Evolutionary conservation across 1,140 invertebrate genomes (phyloP).

Genomic region (Sinonovacula constricta): DNA sequence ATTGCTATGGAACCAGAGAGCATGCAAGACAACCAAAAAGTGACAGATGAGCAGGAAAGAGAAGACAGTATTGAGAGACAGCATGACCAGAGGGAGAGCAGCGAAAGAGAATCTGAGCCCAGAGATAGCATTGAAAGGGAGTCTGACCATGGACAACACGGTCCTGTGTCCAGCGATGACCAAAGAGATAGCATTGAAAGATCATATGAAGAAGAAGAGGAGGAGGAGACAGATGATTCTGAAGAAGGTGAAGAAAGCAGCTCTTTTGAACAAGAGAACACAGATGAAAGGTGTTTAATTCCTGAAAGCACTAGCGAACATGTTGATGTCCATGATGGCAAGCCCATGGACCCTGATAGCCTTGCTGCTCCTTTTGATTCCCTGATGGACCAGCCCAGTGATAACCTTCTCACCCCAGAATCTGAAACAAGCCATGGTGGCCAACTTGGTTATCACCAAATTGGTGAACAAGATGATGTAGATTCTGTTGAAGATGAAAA

Average conservation of each 20-base stretch:
- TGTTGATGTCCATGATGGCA: slow-evolving; percentile 54
- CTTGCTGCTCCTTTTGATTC: slow-evolving; percentile 7
- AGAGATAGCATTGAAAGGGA: slow-evolving; percentile 22
- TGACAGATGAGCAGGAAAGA: slow-evolving; percentile 10
- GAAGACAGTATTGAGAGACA: not conserved
- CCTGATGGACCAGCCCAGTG: slow-evolving; percentile 26
- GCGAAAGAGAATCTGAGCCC: not conserved
- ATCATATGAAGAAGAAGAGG: slow-evolving; percentile 46
- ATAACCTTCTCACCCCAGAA: slow-evolving; percentile 43
- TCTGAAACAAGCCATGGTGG: slow-evolving; percentile 43
- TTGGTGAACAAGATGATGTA: slow-evolving; percentile 49
- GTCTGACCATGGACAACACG: not conserved
- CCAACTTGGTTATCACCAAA: slow-evolving; percentile 47
- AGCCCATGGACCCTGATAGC: slow-evolving; percentile 20
- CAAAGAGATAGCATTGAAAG: slow-evolving; percentile 41
- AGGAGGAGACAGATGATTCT: slow-evolving; percentile 29
- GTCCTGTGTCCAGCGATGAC: not conserved
- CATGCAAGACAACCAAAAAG: not conserved
- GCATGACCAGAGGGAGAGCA: not conserved
- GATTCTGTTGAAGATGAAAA: slow-evolving; percentile 48
- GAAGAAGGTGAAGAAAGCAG: slow-evolving; percentile 43
- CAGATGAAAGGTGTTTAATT: slow-evolving; percentile 61
- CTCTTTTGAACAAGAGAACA: slow-evolving; percentile 54
- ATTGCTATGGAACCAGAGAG: too few relatives aligned
- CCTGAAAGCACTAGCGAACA: slow-evolving; percentile 59